A percentile compares a stretch with the other conserved stretches of the same genome.
Evolutionary conservation across 2,888 invertebrate species (phyloP).

Genomic region (Poecilus cupreus): DNA sequence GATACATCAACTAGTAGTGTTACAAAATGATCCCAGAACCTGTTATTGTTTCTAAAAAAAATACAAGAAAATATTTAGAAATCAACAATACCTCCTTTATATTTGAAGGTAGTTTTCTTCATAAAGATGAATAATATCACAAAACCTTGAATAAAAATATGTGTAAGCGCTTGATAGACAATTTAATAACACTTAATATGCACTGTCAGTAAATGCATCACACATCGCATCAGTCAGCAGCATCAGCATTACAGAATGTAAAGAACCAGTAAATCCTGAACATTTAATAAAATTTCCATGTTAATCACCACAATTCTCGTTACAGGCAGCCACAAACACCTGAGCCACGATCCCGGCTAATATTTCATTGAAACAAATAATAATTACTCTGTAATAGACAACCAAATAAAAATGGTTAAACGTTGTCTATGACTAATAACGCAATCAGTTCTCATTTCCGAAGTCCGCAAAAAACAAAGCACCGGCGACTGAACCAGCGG

Average conservation of each 20-base stretch:
- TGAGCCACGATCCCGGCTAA: background rate
- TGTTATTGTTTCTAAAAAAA: too few species aligned
- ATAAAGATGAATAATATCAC: background rate
- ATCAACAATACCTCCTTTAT: too few species aligned
- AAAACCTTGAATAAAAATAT: background rate
- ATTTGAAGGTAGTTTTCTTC: too few species aligned
- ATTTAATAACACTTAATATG: slow-evolving; percentile 1
- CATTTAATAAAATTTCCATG: slow-evolving; percentile 28
- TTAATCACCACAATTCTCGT: slow-evolving; percentile 22
- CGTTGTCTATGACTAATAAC: slow-evolving; percentile 51
- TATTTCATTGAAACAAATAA: slow-evolving; percentile 44
- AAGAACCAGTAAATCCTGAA: slow-evolving; percentile 21
- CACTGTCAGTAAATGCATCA: background rate
- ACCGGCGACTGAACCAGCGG: background rate
- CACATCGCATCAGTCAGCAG: background rate
- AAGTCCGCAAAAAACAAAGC: slow-evolving; percentile 36
- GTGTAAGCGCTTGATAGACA: background rate
- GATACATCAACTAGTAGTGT: too few species aligned
- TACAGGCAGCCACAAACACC: slow-evolving; percentile 17
- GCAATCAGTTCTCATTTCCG: slow-evolving; percentile 43
- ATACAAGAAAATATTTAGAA: too few species aligned
- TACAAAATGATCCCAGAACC: too few species aligned
- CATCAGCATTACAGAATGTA: slow-evolving; percentile 1
- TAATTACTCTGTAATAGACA: slow-evolving; percentile 46
- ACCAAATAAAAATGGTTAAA: slow-evolving; percentile 42